Percentiles rank a stretch among this genome's conserved stretches.
Conservation (phyloP, 2,113 vertebrate genomes). For the Rhipidura dahli region DNA sequence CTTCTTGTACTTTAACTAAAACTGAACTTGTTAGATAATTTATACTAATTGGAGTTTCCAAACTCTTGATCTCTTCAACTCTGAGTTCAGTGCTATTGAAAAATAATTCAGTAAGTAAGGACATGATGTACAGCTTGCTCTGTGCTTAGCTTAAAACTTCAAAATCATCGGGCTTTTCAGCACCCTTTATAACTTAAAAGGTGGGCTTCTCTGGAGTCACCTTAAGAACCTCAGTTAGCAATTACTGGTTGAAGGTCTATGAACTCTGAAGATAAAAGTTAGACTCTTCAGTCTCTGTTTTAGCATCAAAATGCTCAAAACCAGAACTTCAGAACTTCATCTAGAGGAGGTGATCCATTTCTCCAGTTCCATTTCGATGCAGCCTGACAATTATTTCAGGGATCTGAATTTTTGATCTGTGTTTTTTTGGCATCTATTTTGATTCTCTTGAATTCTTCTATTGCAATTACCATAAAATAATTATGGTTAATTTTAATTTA, state of each 20-base stretch:
- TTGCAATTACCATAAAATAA: background rate
- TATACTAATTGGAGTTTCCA: background rate
- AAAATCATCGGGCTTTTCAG: background rate
- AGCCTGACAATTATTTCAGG: background rate
- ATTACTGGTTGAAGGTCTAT: background rate
- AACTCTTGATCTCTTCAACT: background rate
- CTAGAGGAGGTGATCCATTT: background rate
- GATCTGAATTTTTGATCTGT: background rate
- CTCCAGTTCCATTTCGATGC: background rate
- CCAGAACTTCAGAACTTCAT: background rate
- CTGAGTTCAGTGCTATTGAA: background rate
- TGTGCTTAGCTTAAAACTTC: background rate
- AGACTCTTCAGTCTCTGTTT: background rate
- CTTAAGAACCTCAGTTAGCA: background rate
- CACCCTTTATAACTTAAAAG: background rate
- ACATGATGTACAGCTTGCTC: background rate
- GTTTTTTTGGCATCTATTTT: background rate
- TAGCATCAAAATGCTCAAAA: background rate
- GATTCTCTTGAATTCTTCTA: background rate
- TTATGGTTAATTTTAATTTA: background rate
- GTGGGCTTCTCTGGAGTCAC: background rate
- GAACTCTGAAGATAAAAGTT: background rate
- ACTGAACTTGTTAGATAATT: background rate
- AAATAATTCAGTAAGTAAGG: background rate
- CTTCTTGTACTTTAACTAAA: background rate